Conservation (phyloP, 2,797 vertebrate genomes). For the Buphagus erythrorhynchus region DNA sequence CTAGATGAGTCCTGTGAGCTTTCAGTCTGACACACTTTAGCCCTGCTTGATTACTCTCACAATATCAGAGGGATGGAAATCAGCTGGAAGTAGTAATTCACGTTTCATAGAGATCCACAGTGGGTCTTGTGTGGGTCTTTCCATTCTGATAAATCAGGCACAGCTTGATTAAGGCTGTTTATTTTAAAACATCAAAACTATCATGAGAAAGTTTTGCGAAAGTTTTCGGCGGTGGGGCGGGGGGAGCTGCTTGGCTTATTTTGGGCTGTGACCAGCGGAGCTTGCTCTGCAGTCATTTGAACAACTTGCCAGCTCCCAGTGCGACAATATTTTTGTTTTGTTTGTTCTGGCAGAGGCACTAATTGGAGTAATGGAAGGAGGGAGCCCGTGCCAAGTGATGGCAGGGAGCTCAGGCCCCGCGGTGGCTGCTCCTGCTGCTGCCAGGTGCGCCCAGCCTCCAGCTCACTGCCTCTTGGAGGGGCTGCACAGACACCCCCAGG, state of each 20-base stretch:
- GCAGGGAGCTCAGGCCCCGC: not conserved
- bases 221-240: no score
- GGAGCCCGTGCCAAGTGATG: not conserved
- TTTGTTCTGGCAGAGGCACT: not conserved
- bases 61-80: not conserved
- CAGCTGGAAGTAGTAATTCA: not conserved
- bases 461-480: not conserved
- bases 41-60: not conserved
- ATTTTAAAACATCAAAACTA: not conserved
- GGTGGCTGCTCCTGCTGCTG: not conserved
- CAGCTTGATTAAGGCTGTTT: not conserved
- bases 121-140: not conserved
- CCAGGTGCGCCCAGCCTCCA: not conserved
- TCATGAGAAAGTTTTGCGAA: not conserved
- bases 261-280: not conserved
- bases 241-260: not conserved
- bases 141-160: not conserved
- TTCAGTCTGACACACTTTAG: not conserved
- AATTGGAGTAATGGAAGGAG: not conserved
- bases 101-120: not conserved
- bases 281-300: not conserved
- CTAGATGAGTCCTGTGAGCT: not conserved
- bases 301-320: not conserved
- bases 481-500: not conserved
- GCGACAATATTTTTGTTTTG: conserved; percentile 7